Percentiles rank a stretch among this genome's conserved stretches.
phyloP scores from a whole-genome alignment of 2,113 vertebrate species.

The Microcebus griseorufus region DNA sequence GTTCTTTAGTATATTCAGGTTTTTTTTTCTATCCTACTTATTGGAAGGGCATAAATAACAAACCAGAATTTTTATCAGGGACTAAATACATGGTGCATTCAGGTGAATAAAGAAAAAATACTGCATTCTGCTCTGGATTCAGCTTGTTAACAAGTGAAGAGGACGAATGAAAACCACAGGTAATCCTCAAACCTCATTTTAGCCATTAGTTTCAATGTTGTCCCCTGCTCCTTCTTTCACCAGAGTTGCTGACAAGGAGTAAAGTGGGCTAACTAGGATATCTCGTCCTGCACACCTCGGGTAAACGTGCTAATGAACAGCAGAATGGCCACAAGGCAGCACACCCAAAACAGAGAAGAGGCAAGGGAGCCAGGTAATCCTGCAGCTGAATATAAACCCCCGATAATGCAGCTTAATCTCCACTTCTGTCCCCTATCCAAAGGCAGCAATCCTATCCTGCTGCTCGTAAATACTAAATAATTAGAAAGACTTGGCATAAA shows the following conservation, averaged over 20 bases:
- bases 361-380: neutral
- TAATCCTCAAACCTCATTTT: conserved; percentile 18
- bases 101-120: conserved; percentile 3
- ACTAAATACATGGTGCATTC: neutral
- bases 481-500: neutral
- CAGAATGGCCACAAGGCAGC: conserved; percentile 16
- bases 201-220: conserved; percentile 56
- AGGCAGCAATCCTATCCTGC: neutral
- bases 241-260: conserved; percentile 37
- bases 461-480: conserved; percentile 6
- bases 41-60: neutral
- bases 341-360: neutral
- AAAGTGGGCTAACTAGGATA: neutral
- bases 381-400: neutral
- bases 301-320: conserved; percentile 30
- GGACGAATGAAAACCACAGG: conserved; percentile 20
- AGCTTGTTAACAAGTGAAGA: conserved; percentile 42
- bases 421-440: neutral
- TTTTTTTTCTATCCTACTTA: neutral
- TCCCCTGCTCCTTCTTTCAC: neutral
- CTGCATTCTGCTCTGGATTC: neutral
- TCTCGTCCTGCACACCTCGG: neutral
- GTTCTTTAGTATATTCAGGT: neutral
- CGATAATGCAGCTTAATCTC: neutral
- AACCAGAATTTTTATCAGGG: conserved; percentile 1